Percentiles rank a stretch among this genome's conserved stretches.
These are phyloP conservation scores for Ovis canadensis DNA, from an alignment of 2,113 vertebrate genomes.

Conservation along the genomic window DNA sequence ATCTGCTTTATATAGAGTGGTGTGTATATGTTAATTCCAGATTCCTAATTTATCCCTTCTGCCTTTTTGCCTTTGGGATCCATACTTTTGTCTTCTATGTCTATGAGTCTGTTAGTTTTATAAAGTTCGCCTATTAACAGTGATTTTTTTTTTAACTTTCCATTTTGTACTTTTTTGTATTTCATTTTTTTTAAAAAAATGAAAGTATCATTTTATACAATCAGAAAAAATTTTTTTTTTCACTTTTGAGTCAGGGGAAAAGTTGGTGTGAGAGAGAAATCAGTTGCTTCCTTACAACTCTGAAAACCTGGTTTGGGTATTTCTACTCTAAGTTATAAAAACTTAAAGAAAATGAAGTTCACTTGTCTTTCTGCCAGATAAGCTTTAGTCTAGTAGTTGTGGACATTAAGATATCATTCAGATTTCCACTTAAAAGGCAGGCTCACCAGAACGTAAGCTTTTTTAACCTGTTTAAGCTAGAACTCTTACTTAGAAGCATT, in stretches of 20 bases:
- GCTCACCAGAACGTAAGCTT: background rate
- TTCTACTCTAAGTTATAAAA: background rate
- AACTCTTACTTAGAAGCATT: background rate
- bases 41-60: background rate
- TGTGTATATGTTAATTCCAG: background rate
- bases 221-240: background rate
- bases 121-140: background rate
- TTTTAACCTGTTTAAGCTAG: background rate
- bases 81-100: background rate
- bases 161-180: background rate
- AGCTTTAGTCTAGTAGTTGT: background rate
- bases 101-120: background rate
- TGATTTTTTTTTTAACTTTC: background rate
- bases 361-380: background rate
- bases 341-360: background rate
- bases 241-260: background rate
- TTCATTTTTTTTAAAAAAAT: background rate
- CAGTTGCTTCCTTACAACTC: background rate
- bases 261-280: background rate
- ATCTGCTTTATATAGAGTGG: background rate
- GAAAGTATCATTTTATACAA: background rate
- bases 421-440: slow-evolving; percentile 4
- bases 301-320: background rate
- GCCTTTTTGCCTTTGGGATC: background rate
- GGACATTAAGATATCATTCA: background rate